Conservation (phyloP, 2,797 vertebrate species). For the Heteromormyrus szaboi region DNA sequence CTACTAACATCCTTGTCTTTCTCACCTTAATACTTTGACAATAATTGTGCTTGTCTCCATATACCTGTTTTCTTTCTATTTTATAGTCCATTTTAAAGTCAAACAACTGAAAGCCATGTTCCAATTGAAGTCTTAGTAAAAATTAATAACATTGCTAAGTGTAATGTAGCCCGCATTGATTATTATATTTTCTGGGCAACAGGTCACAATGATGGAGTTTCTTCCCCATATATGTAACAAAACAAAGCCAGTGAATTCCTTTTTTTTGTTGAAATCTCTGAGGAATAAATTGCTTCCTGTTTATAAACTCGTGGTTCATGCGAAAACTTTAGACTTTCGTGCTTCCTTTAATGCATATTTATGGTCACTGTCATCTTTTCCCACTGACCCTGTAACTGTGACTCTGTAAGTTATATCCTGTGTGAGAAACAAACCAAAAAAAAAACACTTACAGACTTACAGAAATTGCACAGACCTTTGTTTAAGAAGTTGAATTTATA, state of each 20-base stretch:
- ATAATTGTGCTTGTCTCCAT: neutral
- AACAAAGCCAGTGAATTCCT: conserved; percentile 1
- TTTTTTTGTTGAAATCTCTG: neutral
- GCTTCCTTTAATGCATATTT: conserved; percentile 41
- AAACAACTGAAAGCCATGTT: neutral
- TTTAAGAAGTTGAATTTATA: neutral
- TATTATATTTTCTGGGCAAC: neutral
- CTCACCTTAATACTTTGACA: neutral
- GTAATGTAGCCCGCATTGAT: neutral
- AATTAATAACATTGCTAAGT: neutral
- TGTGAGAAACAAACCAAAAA: conserved; percentile 36
- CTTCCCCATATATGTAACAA: neutral
- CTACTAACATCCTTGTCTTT: neutral
- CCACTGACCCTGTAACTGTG: conserved; percentile 22
- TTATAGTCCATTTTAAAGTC: neutral
- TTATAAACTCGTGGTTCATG: conserved; percentile 38
- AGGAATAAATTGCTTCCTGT: conserved; percentile 38
- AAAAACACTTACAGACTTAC: neutral
- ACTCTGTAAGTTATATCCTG: conserved; percentile 17
- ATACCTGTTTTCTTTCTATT: neutral
- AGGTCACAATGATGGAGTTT: neutral
- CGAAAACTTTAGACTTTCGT: conserved; percentile 31
- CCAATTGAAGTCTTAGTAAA: neutral
- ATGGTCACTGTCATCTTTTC: conserved; percentile 35
- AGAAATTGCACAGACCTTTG: neutral